Percentiles rank a stretch among this genome's conserved stretches.
phyloP scores from a whole-genome alignment of 35 echinoderm and acorn worm genomes.

The Lytechinus variegatus region DNA sequence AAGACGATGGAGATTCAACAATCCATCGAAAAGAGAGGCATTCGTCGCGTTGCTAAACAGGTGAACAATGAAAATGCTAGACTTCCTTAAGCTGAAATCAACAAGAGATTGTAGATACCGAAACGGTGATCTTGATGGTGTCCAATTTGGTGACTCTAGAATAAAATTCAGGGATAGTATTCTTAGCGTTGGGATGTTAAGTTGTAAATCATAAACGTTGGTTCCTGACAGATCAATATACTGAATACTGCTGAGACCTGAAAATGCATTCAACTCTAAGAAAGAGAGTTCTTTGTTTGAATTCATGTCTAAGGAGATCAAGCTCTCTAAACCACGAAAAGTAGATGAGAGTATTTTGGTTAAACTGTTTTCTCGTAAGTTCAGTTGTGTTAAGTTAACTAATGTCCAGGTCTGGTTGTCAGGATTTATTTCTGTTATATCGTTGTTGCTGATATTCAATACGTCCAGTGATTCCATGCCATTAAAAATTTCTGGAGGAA shows the following conservation, averaged over 20 bases:
- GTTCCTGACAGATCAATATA: background rate
- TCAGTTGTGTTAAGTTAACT: background rate
- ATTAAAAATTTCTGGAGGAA: background rate
- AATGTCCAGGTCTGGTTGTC: background rate
- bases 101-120: no score
- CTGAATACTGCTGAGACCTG: background rate
- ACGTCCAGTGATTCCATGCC: background rate
- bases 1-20: no score
- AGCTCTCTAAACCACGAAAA: background rate
- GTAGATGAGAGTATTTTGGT: background rate
- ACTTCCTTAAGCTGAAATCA: no score
- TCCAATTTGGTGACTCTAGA: no score
- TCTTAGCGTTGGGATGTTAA: no score
- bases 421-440: background rate
- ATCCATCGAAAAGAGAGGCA: no score
- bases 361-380: background rate
- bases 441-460: background rate
- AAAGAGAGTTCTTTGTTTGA: background rate
- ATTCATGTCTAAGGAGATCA: background rate
- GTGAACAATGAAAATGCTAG: background rate
- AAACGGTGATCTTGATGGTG: no score
- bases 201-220: background rate
- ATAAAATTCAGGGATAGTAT: no score
- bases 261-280: background rate
- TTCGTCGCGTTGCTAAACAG: background rate